These are phyloP conservation scores for Ochotona princeps DNA, from an alignment of 2,113 vertebrate species.

Conservation along the genomic window DNA sequence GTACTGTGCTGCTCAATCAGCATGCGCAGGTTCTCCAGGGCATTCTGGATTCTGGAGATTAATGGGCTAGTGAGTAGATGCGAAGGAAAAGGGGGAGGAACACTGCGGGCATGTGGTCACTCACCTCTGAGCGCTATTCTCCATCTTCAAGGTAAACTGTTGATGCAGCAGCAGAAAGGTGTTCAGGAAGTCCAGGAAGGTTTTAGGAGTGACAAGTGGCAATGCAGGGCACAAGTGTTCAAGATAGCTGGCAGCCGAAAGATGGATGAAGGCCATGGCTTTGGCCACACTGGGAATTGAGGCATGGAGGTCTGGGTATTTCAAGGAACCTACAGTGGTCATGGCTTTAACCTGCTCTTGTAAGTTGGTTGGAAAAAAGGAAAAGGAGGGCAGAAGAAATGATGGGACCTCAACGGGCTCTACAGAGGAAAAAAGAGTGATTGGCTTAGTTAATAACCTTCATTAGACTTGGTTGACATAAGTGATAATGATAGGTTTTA, in stretches of 20 bases:
- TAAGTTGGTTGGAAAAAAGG: not conserved
- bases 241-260: constrained; percentile 84
- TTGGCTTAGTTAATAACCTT: not conserved
- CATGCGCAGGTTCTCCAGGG: constrained; percentile 67
- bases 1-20: constrained; percentile 69
- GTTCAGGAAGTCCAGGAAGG: constrained; percentile 87
- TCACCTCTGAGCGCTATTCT: constrained; percentile 82
- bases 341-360: constrained; percentile 30
- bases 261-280: constrained; percentile 89
- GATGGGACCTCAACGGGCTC: not conserved
- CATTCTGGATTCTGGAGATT: constrained; percentile 73
- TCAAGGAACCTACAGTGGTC: constrained; percentile 54
- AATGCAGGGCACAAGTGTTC: constrained; percentile 76
- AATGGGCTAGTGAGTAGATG: not conserved
- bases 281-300: constrained; percentile 73
- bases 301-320: constrained; percentile 42
- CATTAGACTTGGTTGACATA: not conserved
- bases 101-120: not conserved
- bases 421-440: not conserved
- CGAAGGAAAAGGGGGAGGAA: not conserved
- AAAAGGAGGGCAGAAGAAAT: not conserved
- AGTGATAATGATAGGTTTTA: not conserved
- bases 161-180: constrained; percentile 79
- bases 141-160: constrained; percentile 72
- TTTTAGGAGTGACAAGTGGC: constrained; percentile 85